A percentile compares a stretch with the other conserved stretches of the same genome.
These are phyloP conservation scores for Heliconius ismenius DNA, from an alignment of 2,888 invertebrate genomes.

Conservation along the genomic window DNA sequence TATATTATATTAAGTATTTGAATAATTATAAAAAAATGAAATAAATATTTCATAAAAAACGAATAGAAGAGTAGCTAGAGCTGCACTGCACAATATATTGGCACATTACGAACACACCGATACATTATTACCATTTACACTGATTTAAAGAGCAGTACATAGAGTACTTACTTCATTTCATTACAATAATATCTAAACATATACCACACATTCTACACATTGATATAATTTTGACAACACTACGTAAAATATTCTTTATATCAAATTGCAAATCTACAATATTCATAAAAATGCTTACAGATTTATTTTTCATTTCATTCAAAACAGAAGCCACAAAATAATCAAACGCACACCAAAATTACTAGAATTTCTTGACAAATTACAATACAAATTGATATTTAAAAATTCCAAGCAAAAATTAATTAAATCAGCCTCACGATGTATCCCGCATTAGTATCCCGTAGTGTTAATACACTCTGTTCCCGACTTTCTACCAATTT, in stretches of 20 bases:
- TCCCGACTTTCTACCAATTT: too few species aligned
- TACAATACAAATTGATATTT: neutral
- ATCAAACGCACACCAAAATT: too few species aligned
- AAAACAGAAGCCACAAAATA: neutral
- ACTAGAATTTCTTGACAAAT: neutral
- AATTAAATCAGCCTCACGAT: too few species aligned
- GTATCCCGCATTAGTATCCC: too few species aligned
- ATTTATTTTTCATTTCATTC: neutral
- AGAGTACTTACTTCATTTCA: constrained; percentile 16
- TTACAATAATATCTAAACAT: constrained; percentile 7
- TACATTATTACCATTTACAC: constrained; percentile 55
- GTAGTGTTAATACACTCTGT: too few species aligned
- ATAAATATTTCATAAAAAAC: neutral
- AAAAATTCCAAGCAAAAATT: too few species aligned
- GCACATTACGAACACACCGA: constrained; percentile 70
- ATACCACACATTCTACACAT: constrained; percentile 25
- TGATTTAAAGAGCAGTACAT: constrained; percentile 21
- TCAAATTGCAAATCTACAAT: neutral
- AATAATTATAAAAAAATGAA: neutral
- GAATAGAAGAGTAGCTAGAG: neutral
- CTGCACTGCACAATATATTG: constrained; percentile 48
- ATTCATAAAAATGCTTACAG: neutral
- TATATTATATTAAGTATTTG: neutral
- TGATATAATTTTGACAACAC: neutral
- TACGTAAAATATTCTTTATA: neutral